phyloP scores from a whole-genome alignment of 2,113 vertebrate species.

The Xenopus borealis region DNA sequence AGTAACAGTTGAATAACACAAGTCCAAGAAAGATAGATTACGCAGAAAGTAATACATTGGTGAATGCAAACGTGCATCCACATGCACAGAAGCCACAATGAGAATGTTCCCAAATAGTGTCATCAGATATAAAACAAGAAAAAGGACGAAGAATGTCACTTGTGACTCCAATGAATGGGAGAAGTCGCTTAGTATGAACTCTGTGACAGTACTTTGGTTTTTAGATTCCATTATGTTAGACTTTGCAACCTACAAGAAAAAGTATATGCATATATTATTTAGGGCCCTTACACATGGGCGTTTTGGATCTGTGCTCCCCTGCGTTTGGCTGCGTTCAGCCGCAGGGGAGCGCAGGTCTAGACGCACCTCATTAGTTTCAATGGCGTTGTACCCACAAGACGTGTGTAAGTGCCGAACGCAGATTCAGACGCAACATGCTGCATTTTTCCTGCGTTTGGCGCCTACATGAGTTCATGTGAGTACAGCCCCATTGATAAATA shows the following conservation, averaged over 20 bases:
- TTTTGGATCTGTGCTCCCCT: no score
- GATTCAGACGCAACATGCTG: no score
- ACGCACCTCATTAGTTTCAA: no score
- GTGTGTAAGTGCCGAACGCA: no score
- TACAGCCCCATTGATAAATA: no score
- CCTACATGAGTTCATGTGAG: no score
- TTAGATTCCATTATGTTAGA: not conserved
- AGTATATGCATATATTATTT: not conserved
- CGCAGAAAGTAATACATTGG: slow-evolving; percentile 65
- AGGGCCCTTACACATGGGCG: no score
- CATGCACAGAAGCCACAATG: slow-evolving; percentile 47
- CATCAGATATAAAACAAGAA: slow-evolving; percentile 50
- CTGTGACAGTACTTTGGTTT: slow-evolving; percentile 54
- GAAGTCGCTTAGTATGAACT: slow-evolving; percentile 58
- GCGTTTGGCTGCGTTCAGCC: no score
- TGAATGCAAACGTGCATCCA: slow-evolving; percentile 46
- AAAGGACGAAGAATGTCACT: slow-evolving; percentile 47
- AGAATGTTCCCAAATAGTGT: slow-evolving; percentile 54
- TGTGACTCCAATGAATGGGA: slow-evolving; percentile 47
- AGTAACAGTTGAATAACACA: slow-evolving; percentile 60
- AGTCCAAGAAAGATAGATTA: slow-evolving; percentile 61
- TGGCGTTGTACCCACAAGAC: no score
- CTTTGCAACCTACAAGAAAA: not conserved
- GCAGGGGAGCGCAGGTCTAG: no score
- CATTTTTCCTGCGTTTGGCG: no score